A percentile compares a stretch with the other conserved stretches of the same genome.
Evolutionary conservation across 2,797 vertebrate species (phyloP).

Genomic region (Morelia viridis): DNA sequence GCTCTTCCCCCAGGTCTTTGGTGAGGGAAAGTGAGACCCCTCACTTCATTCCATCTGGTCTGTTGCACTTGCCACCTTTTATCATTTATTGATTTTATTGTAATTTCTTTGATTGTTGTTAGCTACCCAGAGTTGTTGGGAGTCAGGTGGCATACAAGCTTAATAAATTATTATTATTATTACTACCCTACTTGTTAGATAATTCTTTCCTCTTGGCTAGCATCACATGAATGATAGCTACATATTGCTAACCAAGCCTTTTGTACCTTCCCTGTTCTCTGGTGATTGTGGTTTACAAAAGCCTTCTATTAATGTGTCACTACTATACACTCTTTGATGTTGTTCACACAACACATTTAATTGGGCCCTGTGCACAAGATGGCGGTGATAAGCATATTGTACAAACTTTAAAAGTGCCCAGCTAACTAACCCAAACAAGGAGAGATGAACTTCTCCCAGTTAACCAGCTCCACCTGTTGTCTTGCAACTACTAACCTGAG

Average conservation of each 20-base stretch:
- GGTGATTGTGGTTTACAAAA: not conserved
- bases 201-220: not conserved
- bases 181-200: not conserved
- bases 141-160: not conserved
- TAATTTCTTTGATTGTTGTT: not conserved
- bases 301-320: not conserved
- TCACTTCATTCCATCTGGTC: not conserved
- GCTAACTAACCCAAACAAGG: not conserved
- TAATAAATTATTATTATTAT: no score
- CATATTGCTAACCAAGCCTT: not conserved
- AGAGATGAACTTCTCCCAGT: not conserved
- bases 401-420: not conserved
- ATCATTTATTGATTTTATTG: not conserved
- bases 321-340: not conserved
- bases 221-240: not conserved
- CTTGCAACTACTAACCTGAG: not conserved
- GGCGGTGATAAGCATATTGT: not conserved
- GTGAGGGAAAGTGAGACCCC: not conserved
- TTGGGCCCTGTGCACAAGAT: not conserved
- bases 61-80: not conserved
- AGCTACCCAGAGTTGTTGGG: not conserved
- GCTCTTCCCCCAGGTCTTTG: not conserved
- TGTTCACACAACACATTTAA: not conserved
- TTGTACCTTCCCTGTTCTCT: not conserved
- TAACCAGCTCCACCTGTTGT: not conserved